Percentiles rank a stretch among this genome's conserved stretches.
Conservation (phyloP, 2,888 invertebrate species). For the Melinopterus prodromus region DNA sequence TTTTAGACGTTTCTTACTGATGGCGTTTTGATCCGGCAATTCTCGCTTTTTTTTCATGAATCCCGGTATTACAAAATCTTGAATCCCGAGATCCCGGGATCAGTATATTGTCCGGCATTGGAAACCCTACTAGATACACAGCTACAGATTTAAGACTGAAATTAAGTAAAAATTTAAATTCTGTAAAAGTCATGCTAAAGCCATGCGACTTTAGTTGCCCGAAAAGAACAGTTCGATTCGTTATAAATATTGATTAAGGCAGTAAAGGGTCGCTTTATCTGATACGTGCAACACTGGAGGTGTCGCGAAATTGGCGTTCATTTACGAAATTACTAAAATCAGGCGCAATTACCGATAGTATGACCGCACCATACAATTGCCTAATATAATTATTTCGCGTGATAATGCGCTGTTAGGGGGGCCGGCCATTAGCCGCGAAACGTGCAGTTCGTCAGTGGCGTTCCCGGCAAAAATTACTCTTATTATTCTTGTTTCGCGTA, state of each 20-base stretch:
- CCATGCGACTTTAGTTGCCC: not conserved
- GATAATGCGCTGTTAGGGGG: conserved; percentile 17
- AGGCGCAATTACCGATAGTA: not conserved
- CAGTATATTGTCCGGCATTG: too few species aligned
- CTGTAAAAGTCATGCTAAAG: not conserved
- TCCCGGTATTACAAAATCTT: too few species aligned
- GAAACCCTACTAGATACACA: too few species aligned
- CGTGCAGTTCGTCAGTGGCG: not conserved
- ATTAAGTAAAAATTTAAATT: too few species aligned
- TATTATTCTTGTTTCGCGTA: conserved; percentile 4
- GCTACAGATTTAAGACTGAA: too few species aligned
- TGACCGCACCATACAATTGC: conserved; percentile 13
- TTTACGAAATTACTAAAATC: conserved; percentile 24
- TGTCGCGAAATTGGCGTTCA: conserved; percentile 21
- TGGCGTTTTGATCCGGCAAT: too few species aligned
- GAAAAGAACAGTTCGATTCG: conserved; percentile 10
- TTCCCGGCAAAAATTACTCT: not conserved
- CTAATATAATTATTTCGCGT: conserved; percentile 24
- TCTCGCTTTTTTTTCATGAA: too few species aligned
- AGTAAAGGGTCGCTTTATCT: not conserved
- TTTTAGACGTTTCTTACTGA: too few species aligned
- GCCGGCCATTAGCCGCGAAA: conserved; percentile 14
- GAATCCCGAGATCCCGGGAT: too few species aligned
- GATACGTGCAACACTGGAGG: not conserved
- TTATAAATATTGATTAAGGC: not conserved